phyloP scores from a whole-genome alignment of 2,797 vertebrate species.

The Enteromius unitaeniatus region DNA sequence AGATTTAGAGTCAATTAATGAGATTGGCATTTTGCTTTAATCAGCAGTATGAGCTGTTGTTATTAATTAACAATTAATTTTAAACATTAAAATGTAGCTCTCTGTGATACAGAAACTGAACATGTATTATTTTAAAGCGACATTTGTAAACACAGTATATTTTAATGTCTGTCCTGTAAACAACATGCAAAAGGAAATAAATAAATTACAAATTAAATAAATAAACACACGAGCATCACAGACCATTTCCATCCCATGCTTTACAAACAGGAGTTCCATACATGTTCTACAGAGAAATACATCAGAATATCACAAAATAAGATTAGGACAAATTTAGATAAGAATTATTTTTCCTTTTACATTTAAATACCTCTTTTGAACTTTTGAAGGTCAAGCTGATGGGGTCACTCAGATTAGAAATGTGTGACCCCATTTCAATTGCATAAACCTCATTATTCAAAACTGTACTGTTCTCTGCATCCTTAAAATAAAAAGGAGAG shows the following conservation, averaged over 20 bases:
- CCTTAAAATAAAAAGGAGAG: slow-evolving; percentile 58
- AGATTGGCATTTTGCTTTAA: background rate
- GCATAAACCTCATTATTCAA: slow-evolving; percentile 67
- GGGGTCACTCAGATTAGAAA: slow-evolving; percentile 67
- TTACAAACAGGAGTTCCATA: slow-evolving; percentile 59
- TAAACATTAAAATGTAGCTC: background rate
- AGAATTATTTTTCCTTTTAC: background rate
- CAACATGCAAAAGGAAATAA: background rate
- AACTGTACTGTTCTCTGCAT: slow-evolving; percentile 63
- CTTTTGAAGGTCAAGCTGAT: slow-evolving; percentile 61
- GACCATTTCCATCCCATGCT: slow-evolving; percentile 74
- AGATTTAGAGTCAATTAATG: background rate
- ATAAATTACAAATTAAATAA: background rate
- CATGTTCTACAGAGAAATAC: slow-evolving; percentile 38
- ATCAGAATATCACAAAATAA: background rate
- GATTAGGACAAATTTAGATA: background rate
- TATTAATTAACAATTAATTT: too few relatives aligned
- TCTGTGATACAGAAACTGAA: background rate
- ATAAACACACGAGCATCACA: background rate
- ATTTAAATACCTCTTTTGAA: background rate
- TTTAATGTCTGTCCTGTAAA: background rate
- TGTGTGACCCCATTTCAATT: slow-evolving; percentile 65
- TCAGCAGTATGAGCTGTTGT: too few relatives aligned
- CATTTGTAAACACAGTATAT: background rate
- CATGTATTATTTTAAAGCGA: background rate